Evolutionary conservation across 2,797 vertebrate species (phyloP), one percentile per base, ranked within the genome.

Genomic region (Thalassophryne amazonica): DNA sequence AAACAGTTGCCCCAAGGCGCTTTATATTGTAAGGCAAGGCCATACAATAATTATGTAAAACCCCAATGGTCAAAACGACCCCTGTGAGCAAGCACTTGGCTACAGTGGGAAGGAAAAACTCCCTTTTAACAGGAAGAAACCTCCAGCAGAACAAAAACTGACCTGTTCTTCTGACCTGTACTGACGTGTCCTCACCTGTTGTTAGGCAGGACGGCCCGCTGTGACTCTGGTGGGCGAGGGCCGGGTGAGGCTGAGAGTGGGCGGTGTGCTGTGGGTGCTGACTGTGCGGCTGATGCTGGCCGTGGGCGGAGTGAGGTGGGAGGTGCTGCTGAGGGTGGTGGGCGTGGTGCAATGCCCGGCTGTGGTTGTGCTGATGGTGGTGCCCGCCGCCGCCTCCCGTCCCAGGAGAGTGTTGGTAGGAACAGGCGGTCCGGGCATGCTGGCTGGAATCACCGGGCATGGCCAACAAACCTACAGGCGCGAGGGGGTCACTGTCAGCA

Each of bases 371-470:
- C 75, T 83, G 84, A 61, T 83, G 83, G 47, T 77, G 81, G 46
- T 61, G 64, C 63, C 77, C 61, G 43, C 81, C 67, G 56, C 89
- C 71, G 48, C 69, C 86, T 60, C 88, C 89, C 0, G 47, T 56
- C 11, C 76, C 63, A 4, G 91, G 90, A 49, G 91, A 90, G 67
- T 91, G 91, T 63, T 93, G 92, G 80, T 92, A 93, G 24, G 92
- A 92, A 82, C 92, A 93, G 11, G 89, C 86, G 20, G 88, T 91
- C 52, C 90, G 88, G 53, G 86, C 58, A 73, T 88, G 90, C 61
- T 90, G 92, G 62, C 82, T 84, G 24, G 91, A 83, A 29, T 93
- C 91, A 0, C 81, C 81, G 20, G 90, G 81, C 72, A 93, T 83
- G 20, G 78, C 91, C 83, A 93, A 92, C 79, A 93, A 67, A 75